Evolutionary conservation across 2,113 vertebrate genomes (phyloP).

Genomic region (Macquaria ambigua): DNA sequence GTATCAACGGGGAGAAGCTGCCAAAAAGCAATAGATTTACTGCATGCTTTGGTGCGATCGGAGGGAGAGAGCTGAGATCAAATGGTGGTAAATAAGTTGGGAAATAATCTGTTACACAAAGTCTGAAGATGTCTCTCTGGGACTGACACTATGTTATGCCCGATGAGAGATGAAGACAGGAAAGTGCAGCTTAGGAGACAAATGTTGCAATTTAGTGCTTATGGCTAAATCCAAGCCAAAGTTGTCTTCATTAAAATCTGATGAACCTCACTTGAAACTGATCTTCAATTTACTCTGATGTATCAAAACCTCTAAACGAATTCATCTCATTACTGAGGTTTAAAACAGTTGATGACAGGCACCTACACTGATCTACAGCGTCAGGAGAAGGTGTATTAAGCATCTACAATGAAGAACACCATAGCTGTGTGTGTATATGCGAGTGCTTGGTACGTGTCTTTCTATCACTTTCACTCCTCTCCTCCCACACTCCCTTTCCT

Average conservation of each 20-base stretch:
- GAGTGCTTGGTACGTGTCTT: constrained; percentile 31
- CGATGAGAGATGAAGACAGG: neutral
- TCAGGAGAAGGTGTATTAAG: neutral
- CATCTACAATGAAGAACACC: constrained; percentile 6
- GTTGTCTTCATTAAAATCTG: constrained; percentile 4
- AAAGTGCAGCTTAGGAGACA: neutral
- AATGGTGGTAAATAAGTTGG: constrained; percentile 15
- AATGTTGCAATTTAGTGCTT: neutral
- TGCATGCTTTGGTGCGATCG: constrained; percentile 41
- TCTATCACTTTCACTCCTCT: constrained; percentile 57
- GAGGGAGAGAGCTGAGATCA: constrained; percentile 25
- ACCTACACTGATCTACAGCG: neutral
- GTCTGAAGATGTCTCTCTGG: neutral
- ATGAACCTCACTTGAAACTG: constrained; percentile 7
- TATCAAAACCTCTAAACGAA: constrained; percentile 9
- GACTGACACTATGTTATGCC: neutral
- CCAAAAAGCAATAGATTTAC: constrained; percentile 62
- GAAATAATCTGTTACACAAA: constrained; percentile 9
- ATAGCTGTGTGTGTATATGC: neutral
- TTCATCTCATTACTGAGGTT: neutral
- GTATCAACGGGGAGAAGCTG: constrained; percentile 54
- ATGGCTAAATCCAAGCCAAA: neutral
- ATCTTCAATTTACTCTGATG: constrained; percentile 5
- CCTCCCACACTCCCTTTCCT: constrained; percentile 53
- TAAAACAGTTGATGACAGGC: constrained; percentile 5